Evolutionary conservation across 2,888 invertebrate species (phyloP).

Genomic region (Oegoconia quadripuncta): DNA sequence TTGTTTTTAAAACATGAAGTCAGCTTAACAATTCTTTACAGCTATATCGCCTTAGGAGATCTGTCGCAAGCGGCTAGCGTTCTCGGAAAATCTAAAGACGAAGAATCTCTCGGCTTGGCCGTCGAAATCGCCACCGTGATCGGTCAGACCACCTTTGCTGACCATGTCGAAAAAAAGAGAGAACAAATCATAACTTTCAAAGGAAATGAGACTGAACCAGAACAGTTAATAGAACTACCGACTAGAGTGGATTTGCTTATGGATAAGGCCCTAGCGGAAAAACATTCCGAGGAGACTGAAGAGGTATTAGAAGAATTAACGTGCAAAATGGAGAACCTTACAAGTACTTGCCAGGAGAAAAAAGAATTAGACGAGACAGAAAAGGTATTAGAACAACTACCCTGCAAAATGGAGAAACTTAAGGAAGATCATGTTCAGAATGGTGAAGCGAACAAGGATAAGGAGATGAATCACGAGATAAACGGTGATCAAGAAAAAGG

Average conservation of each 20-base stretch:
- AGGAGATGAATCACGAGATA: too few relatives aligned
- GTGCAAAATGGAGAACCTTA: background rate
- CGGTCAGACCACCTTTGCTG: conserved; percentile 59
- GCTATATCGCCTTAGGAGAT: conserved; percentile 79
- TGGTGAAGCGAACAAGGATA: too few relatives aligned
- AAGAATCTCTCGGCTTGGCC: conserved; percentile 77
- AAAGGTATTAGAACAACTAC: too few relatives aligned
- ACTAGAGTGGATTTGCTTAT: conserved; percentile 18
- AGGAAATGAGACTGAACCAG: conserved; percentile 11
- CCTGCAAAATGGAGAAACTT: background rate
- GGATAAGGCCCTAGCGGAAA: too few relatives aligned
- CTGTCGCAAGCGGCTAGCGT: conserved; percentile 80
- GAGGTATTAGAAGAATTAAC: background rate
- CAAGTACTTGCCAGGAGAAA: too few relatives aligned
- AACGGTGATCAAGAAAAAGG: too few relatives aligned
- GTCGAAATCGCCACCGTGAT: conserved; percentile 77
- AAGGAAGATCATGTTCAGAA: too few relatives aligned
- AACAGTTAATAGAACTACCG: conserved; percentile 26
- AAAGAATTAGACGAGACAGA: too few relatives aligned
- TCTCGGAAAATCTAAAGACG: conserved; percentile 76
- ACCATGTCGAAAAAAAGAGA: conserved; percentile 43
- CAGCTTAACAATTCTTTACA: conserved; percentile 37
- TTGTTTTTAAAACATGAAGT: background rate
- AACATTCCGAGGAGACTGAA: background rate
- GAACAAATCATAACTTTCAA: conserved; percentile 24